Evolutionary conservation across 2,797 vertebrate species (phyloP), one percentile per base, ranked within the genome.

Genomic region (Sebastes kiyomatsui): DNA sequence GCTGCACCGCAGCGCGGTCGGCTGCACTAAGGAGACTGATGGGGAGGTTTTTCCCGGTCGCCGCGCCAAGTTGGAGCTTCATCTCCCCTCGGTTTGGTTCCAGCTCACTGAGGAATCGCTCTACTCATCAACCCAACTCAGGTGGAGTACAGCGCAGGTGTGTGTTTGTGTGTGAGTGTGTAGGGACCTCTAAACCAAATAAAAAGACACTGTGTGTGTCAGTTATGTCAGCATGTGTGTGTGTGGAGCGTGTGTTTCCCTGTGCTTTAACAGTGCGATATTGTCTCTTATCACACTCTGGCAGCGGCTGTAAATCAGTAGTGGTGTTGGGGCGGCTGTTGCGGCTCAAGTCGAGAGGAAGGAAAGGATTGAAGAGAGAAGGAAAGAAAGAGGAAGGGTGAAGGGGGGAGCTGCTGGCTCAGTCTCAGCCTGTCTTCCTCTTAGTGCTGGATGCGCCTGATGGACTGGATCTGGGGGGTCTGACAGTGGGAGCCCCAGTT

Each of bases 381-480:
- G 35, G 65, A 56, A 60, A 61, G 49, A 49, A 20, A 67, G 69
- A 67, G 69, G 69, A 70, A 42, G 32, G 54, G 84, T 64, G 33
- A 55, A 42, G 35, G 60, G 60, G 75, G 85, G 81, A 67, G 83
- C 85, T 71, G 81, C 78, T 86, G 89, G 88, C 84, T 88, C 84
- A 74, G 87, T 87, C 88, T 94, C 89, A 92, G 88, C 80, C 75
- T 66, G 80, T 81, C 82, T 74, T 69, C 79, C 85, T 85, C 91
- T 95, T 81, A 96, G 90, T 96, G 96, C 94, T 96, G 96, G 93
- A 96, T 96, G 28, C 96, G 95, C 82, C 96, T 96, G 90, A 96
- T 96, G 91, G 96, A 96, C 94, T 96, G 96, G 94, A 96, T 96
- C 94, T 96, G 95, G 81, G 96, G 95, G 76, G 95, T 96, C 94